Conservation (phyloP, 1,140 invertebrate species). For the Arctopsyche grandis region DNA sequence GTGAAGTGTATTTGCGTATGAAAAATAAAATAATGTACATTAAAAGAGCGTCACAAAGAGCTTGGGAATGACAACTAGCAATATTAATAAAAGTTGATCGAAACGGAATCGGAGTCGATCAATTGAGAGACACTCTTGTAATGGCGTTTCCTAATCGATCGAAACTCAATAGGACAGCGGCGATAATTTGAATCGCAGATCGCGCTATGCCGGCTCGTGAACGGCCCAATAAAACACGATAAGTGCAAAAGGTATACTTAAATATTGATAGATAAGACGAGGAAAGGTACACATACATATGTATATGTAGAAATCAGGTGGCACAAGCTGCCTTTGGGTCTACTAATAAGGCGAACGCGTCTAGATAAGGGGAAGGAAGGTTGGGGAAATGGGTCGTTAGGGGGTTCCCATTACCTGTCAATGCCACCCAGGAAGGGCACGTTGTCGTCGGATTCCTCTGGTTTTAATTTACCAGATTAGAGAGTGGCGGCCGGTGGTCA, state of each 20-base stretch:
- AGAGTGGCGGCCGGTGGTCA: conserved; percentile 17
- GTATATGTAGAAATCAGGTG: too few species aligned
- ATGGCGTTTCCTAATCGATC: neutral
- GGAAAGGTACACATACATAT: too few species aligned
- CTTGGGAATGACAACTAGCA: too few species aligned
- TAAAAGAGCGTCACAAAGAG: too few species aligned
- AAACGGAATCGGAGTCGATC: neutral
- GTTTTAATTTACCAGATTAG: conserved; percentile 54
- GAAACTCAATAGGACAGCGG: conserved; percentile 48
- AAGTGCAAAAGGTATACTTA: neutral
- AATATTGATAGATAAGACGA: too few species aligned
- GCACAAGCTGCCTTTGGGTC: too few species aligned
- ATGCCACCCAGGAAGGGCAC: conserved; percentile 53
- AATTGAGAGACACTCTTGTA: neutral
- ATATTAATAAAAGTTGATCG: neutral
- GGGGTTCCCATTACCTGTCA: conserved; percentile 47
- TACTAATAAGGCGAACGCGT: too few species aligned
- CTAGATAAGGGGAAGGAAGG: too few species aligned
- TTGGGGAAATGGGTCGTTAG: too few species aligned
- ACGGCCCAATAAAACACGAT: neutral
- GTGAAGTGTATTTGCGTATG: neutral
- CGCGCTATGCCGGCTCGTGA: neutral
- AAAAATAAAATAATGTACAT: too few species aligned
- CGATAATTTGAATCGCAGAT: conserved; percentile 42
- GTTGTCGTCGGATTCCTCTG: conserved; percentile 50